Conservation (phyloP, 1,140 invertebrate species). For the Acyrthosiphon pisum region DNA sequence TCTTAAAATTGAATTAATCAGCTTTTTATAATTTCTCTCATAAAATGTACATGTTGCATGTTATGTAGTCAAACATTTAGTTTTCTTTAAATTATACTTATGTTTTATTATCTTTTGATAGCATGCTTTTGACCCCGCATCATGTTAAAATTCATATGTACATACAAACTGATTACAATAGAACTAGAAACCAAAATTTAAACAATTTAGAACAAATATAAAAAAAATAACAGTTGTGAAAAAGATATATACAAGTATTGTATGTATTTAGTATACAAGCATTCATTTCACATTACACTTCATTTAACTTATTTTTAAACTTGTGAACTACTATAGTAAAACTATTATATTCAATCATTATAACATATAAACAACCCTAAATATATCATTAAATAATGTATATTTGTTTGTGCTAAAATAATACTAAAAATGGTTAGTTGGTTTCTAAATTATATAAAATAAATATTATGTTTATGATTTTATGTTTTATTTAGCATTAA, state of each 20-base stretch:
- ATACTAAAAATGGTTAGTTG: not conserved
- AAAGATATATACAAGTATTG: not conserved
- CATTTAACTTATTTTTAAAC: not conserved
- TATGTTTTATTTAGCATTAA: not conserved
- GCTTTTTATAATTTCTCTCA: constrained; percentile 48
- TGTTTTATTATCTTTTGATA: constrained; percentile 6
- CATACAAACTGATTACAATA: not conserved
- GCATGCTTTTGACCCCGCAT: constrained; percentile 10
- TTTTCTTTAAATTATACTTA: constrained; percentile 9
- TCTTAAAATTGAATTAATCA: constrained; percentile 16
- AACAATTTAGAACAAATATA: not conserved
- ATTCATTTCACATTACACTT: not conserved
- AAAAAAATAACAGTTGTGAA: not conserved
- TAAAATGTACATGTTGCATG: constrained; percentile 40
- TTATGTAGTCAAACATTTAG: constrained; percentile 20
- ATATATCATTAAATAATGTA: not conserved
- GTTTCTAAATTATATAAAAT: not conserved
- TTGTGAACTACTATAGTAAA: not conserved
- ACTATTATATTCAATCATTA: not conserved
- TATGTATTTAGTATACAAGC: not conserved
- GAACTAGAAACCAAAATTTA: not conserved
- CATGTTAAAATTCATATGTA: not conserved
- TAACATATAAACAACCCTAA: not conserved
- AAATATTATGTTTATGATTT: not conserved
- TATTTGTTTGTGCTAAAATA: not conserved